A percentile compares a stretch with the other conserved stretches of the same genome.
phyloP scores from a whole-genome alignment of 2,113 vertebrate species.

The Mesocricetus auratus region DNA sequence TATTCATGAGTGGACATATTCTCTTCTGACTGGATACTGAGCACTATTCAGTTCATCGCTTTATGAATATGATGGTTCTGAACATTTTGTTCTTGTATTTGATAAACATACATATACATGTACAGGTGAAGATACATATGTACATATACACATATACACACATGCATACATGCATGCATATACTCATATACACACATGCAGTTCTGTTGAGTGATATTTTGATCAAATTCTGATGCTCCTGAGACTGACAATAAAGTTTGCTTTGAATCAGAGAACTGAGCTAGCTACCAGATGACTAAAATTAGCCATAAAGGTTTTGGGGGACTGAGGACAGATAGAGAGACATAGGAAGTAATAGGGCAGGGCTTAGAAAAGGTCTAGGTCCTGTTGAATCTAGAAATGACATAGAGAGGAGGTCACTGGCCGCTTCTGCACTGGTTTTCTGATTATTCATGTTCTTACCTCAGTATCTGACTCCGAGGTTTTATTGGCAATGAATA shows the following conservation, averaged over 20 bases:
- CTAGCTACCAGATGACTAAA: too few relatives aligned
- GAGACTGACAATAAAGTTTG: not conserved
- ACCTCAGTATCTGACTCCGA: not conserved
- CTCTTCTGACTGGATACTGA: not conserved
- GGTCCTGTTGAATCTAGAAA: too few relatives aligned
- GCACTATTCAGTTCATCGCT: not conserved
- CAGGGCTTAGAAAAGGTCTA: too few relatives aligned
- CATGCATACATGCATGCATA: not conserved
- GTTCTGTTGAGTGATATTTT: too few relatives aligned
- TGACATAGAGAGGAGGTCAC: not conserved
- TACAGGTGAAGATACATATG: not conserved
- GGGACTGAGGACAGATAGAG: too few relatives aligned
- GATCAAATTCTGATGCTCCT: not conserved
- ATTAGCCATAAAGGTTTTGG: too few relatives aligned
- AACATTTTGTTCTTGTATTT: constrained; percentile 10
- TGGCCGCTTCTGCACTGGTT: not conserved
- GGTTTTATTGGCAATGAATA: not conserved
- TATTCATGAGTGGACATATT: not conserved
- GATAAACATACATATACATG: not conserved
- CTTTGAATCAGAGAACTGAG: not conserved
- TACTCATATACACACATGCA: not conserved
- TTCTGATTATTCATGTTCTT: not conserved
- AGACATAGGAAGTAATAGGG: too few relatives aligned
- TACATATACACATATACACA: not conserved
- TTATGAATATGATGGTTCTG: not conserved